Conservation (phyloP, 2,113 vertebrate genomes). For the Acinonyx jubatus region DNA sequence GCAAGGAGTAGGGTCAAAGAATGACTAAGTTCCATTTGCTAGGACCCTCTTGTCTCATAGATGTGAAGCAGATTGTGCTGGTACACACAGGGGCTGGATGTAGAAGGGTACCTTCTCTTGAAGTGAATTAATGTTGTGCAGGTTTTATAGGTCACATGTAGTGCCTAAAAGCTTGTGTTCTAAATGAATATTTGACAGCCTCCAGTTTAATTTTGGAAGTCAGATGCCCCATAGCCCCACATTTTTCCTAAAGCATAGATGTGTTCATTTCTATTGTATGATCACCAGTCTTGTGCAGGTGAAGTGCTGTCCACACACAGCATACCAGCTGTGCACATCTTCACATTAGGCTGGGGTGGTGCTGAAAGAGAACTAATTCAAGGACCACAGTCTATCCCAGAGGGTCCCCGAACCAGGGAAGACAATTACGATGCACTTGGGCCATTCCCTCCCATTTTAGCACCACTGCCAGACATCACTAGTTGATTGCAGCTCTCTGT, state of each 20-base stretch:
- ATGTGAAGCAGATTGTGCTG: not conserved
- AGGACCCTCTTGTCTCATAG: no score
- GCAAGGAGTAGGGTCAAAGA: not conserved
- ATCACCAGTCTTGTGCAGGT: not conserved
- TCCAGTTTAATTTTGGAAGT: not conserved
- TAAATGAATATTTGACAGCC: not conserved
- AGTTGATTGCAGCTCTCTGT: not conserved
- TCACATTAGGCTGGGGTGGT: not conserved
- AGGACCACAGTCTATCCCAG: accelerated
- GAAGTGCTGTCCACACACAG: not conserved
- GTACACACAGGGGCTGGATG: accelerated
- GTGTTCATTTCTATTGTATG: not conserved
- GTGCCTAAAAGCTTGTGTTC: not conserved
- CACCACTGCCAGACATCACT: not conserved
- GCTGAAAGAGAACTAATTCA: not conserved
- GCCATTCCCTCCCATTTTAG: not conserved
- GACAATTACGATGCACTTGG: not conserved
- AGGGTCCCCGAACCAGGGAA: not conserved
- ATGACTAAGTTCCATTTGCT: no score
- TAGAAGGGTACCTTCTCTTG: not conserved
- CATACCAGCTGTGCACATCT: not conserved
- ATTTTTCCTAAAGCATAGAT: not conserved
- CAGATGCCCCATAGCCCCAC: not conserved
- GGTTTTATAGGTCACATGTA: not conserved
- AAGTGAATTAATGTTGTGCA: not conserved